Conservation (phyloP, 2,888 invertebrate species). For the Parapristionchus giblindavisi region DNA sequence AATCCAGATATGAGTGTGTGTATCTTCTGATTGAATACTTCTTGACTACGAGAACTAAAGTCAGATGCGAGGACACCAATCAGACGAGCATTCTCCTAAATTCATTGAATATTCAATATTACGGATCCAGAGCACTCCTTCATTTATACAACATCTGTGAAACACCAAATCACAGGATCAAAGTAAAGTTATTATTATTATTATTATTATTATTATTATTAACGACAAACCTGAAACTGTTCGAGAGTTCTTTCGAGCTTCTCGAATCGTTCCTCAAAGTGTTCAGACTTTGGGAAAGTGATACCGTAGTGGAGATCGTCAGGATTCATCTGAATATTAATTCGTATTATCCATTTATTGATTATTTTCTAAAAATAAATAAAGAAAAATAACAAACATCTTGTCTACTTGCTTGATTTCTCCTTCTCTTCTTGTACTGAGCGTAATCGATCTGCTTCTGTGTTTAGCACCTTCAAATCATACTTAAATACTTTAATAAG, state of each 20-base stretch:
- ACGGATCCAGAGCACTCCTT: too few relatives aligned
- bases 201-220: too few relatives aligned
- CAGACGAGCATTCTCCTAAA: conserved; percentile 93
- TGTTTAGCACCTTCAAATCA: conserved; percentile 53
- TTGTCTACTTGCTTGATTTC: conserved; percentile 22
- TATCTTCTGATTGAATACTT: conserved; percentile 81
- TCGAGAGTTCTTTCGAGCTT: conserved; percentile 63
- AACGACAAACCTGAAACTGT: conserved; percentile 57
- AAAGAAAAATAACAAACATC: too few relatives aligned
- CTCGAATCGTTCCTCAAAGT: conserved; percentile 42
- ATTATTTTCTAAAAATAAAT: too few relatives aligned
- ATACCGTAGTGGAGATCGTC: too few relatives aligned
- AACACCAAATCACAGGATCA: too few relatives aligned
- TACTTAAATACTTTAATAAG: not conserved
- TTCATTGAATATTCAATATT: conserved; percentile 70
- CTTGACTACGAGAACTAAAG: conserved; percentile 96
- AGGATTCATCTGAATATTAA: too few relatives aligned
- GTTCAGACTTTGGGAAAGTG: too few relatives aligned
- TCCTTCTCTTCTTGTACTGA: conserved; percentile 37
- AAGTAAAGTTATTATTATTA: too few relatives aligned
- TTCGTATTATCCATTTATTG: too few relatives aligned
- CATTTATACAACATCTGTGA: too few relatives aligned
- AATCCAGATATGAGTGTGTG: conserved; percentile 66
- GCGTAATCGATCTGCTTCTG: conserved; percentile 61
- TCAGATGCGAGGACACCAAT: conserved; percentile 97